Base-by-base conservation (phyloP, 2,797 vertebrate genomes). In the Siniperca undulata region DNA sequence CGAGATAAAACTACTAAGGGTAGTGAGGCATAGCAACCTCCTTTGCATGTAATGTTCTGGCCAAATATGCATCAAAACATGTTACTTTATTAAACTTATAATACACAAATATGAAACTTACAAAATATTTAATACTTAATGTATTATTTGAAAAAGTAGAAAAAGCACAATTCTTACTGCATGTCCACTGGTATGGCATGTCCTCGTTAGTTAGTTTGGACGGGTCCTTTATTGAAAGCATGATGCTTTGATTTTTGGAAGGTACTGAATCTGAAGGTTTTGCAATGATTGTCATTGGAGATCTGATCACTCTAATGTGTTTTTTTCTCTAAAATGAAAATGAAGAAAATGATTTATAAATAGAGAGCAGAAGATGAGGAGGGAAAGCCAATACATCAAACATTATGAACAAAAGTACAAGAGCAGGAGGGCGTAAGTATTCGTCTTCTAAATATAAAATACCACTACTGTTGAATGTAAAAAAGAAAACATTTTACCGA, bases 161-260 rank as follows among this genome's bases (percentile, higher is more conserved):
- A 64, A 78, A 67, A 52, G 0, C 3, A 14, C 7, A 34, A 17
- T 42, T 34, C 95, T 94, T 91, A 96, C 95, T 50, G 86, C 95
- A 95, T 60, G 12, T 3, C 95, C 95, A 96, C 2, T 40, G 4
- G 34, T 89, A 83, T 8, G 0, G n/a, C 42, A 65, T 52, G 0
- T 0, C 0, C 0, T 0, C 0, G 9, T 17, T 19, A 1, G 0
- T 44, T 11, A 48, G 7, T 8, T 0, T 1, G 5, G 2, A 10
- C 1, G 0, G 0, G 2, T 77, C 2, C 0, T 4, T 14, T 3
- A 77, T 4, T 17, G 64, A 68, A 19, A 96, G 92, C 0, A 1
- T 65, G 30, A 95, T 78, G 0, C 0, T 52, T 34, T 4, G 0
- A 3, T 20, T n/a, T 69, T 5, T 90, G 12, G 19, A 58, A 6